A percentile compares a stretch with the other conserved stretches of the same genome.
Conservation (phyloP, 2,797 vertebrate species). For the Bovichtus variegatus region DNA sequence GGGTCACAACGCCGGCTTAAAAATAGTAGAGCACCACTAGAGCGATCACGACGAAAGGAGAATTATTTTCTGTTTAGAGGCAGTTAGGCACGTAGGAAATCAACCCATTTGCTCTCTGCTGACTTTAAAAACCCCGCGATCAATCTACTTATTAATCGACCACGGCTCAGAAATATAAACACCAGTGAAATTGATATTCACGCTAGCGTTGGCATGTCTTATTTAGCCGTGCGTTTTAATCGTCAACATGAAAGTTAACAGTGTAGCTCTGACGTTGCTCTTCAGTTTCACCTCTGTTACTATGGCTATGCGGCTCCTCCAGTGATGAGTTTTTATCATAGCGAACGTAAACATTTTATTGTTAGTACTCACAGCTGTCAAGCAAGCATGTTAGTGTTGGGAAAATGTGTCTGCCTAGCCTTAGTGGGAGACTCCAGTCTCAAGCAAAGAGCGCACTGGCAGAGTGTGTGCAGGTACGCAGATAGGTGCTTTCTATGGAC, state of each 20-base stretch:
- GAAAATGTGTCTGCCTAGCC: too few relatives aligned
- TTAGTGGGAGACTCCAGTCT: too few relatives aligned
- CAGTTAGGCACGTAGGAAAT: constrained; percentile 65
- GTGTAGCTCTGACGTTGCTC: constrained; percentile 28
- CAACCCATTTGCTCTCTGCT: constrained; percentile 61
- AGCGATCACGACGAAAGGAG: constrained; percentile 29
- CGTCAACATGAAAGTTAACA: constrained; percentile 50
- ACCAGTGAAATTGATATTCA: constrained; percentile 70
- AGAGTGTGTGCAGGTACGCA: too few relatives aligned
- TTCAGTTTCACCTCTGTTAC: constrained; percentile 28
- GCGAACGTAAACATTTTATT: too few relatives aligned
- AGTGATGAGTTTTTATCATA: neutral
- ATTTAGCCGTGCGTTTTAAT: constrained; percentile 37
- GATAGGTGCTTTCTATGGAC: too few relatives aligned
- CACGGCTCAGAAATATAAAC: constrained; percentile 59
- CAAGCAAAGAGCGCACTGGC: too few relatives aligned
- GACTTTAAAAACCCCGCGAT: constrained; percentile 58
- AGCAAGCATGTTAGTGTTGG: too few relatives aligned
- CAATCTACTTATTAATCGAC: constrained; percentile 67
- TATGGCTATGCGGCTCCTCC: neutral
- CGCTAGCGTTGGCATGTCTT: constrained; percentile 39
- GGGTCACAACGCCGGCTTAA: constrained; percentile 60
- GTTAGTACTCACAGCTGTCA: too few relatives aligned
- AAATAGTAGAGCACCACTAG: constrained; percentile 62
- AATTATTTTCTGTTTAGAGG: constrained; percentile 41